Conservation (phyloP, 2,113 vertebrate genomes). For the Podilymbus podiceps region DNA sequence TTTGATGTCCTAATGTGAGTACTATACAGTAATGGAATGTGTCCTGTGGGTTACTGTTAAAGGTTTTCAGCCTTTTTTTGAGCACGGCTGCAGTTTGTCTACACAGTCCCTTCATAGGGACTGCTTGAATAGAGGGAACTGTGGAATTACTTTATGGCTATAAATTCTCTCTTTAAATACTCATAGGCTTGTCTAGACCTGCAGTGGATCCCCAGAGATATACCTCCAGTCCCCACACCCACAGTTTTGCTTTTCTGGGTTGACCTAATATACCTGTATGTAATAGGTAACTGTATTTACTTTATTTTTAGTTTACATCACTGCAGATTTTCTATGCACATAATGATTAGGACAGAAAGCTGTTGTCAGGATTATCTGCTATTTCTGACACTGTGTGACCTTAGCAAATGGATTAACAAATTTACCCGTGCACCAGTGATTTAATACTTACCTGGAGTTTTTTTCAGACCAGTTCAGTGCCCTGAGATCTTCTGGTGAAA, state of each 20-base stretch:
- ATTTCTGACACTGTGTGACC: conserved; percentile 41
- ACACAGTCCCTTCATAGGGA: background rate
- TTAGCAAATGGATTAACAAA: conserved; percentile 58
- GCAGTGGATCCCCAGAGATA: background rate
- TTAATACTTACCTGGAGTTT: conserved; percentile 15
- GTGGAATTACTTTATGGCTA: background rate
- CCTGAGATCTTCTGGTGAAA: background rate
- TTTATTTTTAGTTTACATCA: background rate
- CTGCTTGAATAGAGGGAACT: background rate
- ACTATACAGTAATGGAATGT: background rate
- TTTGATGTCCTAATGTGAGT: background rate
- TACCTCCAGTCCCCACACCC: background rate
- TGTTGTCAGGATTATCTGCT: conserved; percentile 48
- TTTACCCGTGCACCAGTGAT: conserved; percentile 40
- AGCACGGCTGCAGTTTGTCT: background rate
- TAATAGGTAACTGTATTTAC: background rate
- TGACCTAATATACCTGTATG: background rate
- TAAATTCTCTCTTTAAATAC: background rate
- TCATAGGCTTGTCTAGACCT: background rate
- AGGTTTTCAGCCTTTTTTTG: background rate
- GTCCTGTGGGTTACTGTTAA: background rate
- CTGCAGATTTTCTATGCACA: conserved; percentile 25
- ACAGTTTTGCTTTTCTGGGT: background rate
- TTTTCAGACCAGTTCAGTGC: background rate
- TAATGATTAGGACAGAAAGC: conserved; percentile 27